Evolutionary conservation across 2,888 invertebrate genomes (phyloP).

Genomic region (Tinea trinotella): DNA sequence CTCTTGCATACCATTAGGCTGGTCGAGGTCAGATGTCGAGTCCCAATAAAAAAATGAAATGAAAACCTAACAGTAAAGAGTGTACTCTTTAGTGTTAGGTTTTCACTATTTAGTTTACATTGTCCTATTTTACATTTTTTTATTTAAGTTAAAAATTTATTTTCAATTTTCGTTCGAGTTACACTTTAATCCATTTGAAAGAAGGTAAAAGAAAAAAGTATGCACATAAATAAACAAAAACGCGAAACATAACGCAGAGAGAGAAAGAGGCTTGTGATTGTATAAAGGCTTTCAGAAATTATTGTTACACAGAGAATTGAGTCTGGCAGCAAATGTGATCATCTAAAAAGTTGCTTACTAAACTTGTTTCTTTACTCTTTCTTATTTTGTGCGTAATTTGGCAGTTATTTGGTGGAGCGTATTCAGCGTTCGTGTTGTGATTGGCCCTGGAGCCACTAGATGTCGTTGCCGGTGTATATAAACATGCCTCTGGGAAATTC

Average conservation of each 20-base stretch:
- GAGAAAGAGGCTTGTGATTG: background rate
- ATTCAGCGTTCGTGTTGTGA: constrained; percentile 9
- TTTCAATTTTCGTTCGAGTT: too few species aligned
- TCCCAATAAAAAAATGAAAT: too few species aligned
- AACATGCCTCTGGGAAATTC: constrained; percentile 57
- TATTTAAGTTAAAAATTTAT: too few species aligned
- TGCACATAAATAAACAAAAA: too few species aligned
- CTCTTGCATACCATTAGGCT: too few species aligned
- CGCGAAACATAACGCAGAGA: background rate
- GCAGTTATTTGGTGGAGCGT: background rate
- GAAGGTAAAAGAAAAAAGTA: too few species aligned
- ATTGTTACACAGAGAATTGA: constrained; percentile 11
- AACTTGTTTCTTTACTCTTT: constrained; percentile 12
- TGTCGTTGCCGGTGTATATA: constrained; percentile 25
- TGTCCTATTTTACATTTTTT: too few species aligned
- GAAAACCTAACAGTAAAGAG: too few species aligned
- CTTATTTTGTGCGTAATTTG: constrained; percentile 37
- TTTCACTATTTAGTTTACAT: too few species aligned
- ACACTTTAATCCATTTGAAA: background rate
- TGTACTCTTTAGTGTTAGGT: too few species aligned
- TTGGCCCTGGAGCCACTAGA: constrained; percentile 5
- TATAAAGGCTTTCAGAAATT: background rate
- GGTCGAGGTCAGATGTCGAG: too few species aligned
- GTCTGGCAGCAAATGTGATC: background rate
- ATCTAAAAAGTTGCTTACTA: constrained; percentile 17